A percentile compares a stretch with the other conserved stretches of the same genome.
These are phyloP conservation scores for Drosophila varians DNA, from an alignment of 1,140 invertebrate species.

Conservation along the genomic window DNA sequence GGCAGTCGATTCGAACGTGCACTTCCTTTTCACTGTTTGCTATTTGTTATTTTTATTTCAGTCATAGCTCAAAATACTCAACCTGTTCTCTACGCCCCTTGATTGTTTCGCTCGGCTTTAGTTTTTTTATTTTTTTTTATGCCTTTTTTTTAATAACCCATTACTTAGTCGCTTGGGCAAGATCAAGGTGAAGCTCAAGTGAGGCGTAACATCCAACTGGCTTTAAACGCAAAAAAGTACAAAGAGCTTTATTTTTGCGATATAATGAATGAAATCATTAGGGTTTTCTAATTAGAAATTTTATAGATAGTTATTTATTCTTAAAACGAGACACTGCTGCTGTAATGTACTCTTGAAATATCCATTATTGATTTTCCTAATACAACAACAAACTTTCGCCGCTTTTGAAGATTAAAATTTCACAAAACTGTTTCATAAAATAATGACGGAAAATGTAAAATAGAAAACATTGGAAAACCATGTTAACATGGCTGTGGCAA, in stretches of 20 bases:
- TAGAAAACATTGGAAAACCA: conserved; percentile 45
- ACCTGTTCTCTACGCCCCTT: conserved; percentile 41
- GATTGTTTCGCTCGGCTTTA: conserved; percentile 25
- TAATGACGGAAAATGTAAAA: conserved; percentile 12
- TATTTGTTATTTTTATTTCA: conserved; percentile 14
- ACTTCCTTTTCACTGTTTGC: conserved; percentile 31
- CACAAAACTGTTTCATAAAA: background rate
- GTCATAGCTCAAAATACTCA: conserved; percentile 4
- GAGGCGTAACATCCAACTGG: conserved; percentile 51
- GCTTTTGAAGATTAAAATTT: background rate
- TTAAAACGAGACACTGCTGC: too few relatives aligned
- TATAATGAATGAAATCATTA: conserved; percentile 48
- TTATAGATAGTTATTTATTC: background rate
- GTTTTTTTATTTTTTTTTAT: conserved; percentile 29
- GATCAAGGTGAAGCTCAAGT: conserved; percentile 68
- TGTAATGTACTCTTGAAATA: too few relatives aligned
- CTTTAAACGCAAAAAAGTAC: conserved; percentile 10
- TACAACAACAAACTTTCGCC: conserved; percentile 1
- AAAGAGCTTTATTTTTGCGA: conserved; percentile 18
- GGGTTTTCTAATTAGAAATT: background rate
- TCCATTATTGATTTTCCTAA: background rate
- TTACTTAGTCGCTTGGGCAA: conserved; percentile 36
- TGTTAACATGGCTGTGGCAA: conserved; percentile 44
- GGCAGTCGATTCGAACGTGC: conserved; percentile 37
- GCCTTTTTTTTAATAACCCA: conserved; percentile 30